phyloP scores from a whole-genome alignment of 30 jellyfish, hydroid and myxozoan species.

The Cassiopea xamachana region DNA sequence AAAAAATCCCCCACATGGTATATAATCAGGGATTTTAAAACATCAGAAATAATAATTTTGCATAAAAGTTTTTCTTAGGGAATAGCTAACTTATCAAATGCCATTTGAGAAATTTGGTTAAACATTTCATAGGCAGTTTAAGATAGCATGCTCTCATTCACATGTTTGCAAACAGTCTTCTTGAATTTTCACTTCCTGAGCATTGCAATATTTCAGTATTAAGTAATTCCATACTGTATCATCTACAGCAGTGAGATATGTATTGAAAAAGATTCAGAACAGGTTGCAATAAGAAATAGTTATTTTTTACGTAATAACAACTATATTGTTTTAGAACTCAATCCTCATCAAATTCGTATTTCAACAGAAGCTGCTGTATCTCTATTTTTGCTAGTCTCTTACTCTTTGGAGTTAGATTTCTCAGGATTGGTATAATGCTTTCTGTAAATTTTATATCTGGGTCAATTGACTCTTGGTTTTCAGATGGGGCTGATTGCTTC shows the following conservation, averaged over 20 bases:
- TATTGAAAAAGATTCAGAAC: too few species aligned
- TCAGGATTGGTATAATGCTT: constrained; percentile 24
- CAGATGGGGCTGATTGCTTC: background rate
- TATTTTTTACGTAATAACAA: background rate
- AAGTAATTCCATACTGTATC: background rate
- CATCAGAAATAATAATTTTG: background rate
- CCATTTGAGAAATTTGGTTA: background rate
- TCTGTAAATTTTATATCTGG: constrained; percentile 8
- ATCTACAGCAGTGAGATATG: background rate
- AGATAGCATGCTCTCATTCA: background rate
- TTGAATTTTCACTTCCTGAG: background rate
- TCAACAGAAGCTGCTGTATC: constrained; percentile 28
- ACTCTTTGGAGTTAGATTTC: constrained; percentile 18
- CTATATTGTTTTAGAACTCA: background rate
- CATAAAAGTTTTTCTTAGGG: background rate
- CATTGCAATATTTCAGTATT: background rate
- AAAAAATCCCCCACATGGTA: background rate
- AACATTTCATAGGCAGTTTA: background rate
- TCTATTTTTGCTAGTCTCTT: constrained; percentile 40
- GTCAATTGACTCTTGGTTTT: background rate
- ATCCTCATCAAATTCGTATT: constrained; percentile 8
- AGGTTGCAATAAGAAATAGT: background rate
- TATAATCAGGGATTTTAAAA: background rate
- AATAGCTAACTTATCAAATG: background rate
- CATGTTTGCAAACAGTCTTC: background rate